Evolutionary conservation across 2,888 invertebrate species (phyloP).

Genomic region (Nymphalis urticae): DNA sequence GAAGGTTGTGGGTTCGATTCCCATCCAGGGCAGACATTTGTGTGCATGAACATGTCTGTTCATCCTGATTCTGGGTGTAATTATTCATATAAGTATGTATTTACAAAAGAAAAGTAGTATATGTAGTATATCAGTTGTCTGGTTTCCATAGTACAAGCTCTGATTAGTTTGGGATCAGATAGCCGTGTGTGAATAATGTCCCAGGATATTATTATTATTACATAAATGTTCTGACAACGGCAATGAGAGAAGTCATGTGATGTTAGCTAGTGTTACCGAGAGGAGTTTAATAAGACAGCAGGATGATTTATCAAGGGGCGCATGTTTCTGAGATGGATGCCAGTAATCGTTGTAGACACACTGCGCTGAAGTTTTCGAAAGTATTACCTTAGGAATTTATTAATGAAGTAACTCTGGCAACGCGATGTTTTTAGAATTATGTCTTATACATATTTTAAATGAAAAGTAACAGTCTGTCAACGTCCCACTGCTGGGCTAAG

Average conservation of each 20-base stretch:
- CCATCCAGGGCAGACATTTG: too few relatives aligned
- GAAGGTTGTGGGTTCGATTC: too few relatives aligned
- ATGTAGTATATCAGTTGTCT: too few relatives aligned
- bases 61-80: too few relatives aligned
- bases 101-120: too few relatives aligned
- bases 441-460: neutral
- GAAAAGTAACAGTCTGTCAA: neutral
- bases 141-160: too few relatives aligned
- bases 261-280: slow-evolving; percentile 8
- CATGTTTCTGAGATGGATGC: slow-evolving; percentile 41
- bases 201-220: too few relatives aligned
- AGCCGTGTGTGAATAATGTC: too few relatives aligned
- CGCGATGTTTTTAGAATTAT: neutral
- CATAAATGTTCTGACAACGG: neutral
- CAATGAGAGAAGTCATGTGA: neutral
- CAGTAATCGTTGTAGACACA: slow-evolving; percentile 37
- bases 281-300: slow-evolving; percentile 37
- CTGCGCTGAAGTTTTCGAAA: slow-evolving; percentile 18
- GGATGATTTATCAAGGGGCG: slow-evolving; percentile 45
- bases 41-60: too few relatives aligned
- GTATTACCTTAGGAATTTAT: slow-evolving; percentile 12
- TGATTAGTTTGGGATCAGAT: too few relatives aligned
- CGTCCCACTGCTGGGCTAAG: too few relatives aligned
- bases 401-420: neutral
- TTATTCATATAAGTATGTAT: too few relatives aligned